Evolutionary conservation across 2,888 invertebrate genomes (phyloP).

Genomic region (Artemia sp.): DNA sequence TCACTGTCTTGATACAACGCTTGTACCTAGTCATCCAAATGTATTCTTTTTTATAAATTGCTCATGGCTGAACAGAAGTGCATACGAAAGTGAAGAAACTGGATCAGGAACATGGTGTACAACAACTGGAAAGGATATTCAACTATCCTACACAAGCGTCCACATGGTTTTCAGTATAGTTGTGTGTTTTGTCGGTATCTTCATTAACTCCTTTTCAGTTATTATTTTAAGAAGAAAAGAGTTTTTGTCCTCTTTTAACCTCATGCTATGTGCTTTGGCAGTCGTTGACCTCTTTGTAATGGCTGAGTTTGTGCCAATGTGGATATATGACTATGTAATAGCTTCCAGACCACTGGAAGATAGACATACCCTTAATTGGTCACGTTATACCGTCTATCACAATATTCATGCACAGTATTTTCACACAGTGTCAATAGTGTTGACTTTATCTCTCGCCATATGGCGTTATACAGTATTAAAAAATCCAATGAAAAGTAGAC

Average conservation of each 20-base stretch:
- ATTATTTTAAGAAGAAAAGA: slow-evolving; percentile 7
- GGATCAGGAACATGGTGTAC: neutral
- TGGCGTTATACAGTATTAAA: slow-evolving; percentile 7
- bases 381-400: slow-evolving; percentile 4
- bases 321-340: slow-evolving; percentile 1
- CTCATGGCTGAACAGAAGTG: neutral
- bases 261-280: slow-evolving; percentile 3
- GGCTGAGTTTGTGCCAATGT: neutral
- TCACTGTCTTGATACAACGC: neutral
- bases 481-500: slow-evolving; percentile 4
- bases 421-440: neutral
- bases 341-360: neutral
- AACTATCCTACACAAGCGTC: neutral
- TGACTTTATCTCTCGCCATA: neutral
- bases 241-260: slow-evolving; percentile 9
- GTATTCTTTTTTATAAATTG: neutral
- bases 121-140: neutral
- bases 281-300: neutral
- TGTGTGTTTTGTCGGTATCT: neutral
- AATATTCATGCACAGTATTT: slow-evolving; percentile 11
- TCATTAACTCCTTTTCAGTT: neutral
- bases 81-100: neutral
- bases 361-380: slow-evolving; percentile 1
- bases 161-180: neutral
- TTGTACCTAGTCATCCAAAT: neutral